Conservation (phyloP, 2,797 vertebrate genomes). For the Micropoecilia bifurca region DNA sequence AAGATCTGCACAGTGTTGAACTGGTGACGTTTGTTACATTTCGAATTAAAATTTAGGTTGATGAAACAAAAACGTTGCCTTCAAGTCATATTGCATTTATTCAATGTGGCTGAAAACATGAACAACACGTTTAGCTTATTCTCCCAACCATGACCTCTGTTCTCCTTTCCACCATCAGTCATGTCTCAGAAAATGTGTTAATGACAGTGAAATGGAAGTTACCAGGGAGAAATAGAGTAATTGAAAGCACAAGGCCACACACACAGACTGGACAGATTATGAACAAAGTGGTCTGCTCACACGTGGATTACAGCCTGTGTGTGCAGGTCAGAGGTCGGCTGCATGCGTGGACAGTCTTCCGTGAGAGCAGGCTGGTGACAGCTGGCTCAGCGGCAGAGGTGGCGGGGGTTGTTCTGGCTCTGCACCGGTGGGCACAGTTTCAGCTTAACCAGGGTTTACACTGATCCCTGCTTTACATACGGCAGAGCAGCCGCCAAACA, state of each 20-base stretch:
- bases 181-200: background rate
- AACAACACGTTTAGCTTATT: background rate
- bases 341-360: constrained; percentile 57
- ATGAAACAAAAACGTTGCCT: background rate
- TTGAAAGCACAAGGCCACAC: constrained; percentile 15
- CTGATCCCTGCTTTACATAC: constrained; percentile 71
- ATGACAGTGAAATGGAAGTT: background rate
- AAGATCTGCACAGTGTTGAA: background rate
- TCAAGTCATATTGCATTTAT: background rate
- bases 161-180: background rate
- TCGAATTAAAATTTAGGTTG: background rate
- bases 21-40: background rate
- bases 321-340: constrained; percentile 53
- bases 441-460: constrained; percentile 71
- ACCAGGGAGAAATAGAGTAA: background rate
- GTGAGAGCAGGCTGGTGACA: constrained; percentile 68
- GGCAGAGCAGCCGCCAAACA: constrained; percentile 12
- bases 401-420: constrained; percentile 45
- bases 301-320: constrained; percentile 65
- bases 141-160: background rate
- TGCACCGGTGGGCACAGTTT: constrained; percentile 42
- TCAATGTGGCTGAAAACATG: background rate
- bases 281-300: constrained; percentile 75
- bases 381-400: constrained; percentile 63
- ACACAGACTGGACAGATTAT: constrained; percentile 55